Evolutionary conservation across 2,113 vertebrate genomes (phyloP).

Genomic region (Psilopsiagon aurifrons): DNA sequence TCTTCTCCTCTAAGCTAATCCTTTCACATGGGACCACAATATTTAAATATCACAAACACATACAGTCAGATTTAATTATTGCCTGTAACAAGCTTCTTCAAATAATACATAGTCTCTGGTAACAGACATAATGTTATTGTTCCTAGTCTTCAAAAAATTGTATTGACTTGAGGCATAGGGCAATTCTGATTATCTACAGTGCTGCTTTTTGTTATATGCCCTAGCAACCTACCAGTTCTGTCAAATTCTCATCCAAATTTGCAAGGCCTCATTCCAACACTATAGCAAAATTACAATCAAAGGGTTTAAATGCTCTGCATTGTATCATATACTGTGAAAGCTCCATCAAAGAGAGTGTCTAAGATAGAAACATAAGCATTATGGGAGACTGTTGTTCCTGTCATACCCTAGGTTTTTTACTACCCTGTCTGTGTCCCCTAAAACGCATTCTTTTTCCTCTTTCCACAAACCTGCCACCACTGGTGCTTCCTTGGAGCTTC

Average conservation of each 20-base stretch:
- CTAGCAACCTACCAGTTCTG: background rate
- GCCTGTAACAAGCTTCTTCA: background rate
- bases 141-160: background rate
- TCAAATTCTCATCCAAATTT: background rate
- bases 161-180: background rate
- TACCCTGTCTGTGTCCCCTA: background rate
- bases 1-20: background rate
- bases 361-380: background rate
- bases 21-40: background rate
- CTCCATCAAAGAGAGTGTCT: background rate
- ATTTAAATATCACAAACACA: background rate
- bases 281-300: background rate
- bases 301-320: background rate
- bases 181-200: background rate
- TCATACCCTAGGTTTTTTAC: background rate
- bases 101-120: background rate
- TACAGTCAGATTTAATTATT: background rate
- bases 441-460: background rate
- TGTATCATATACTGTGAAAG: background rate
- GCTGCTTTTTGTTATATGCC: background rate
- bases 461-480: fast-evolving
- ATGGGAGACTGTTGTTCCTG: background rate
- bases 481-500: background rate
- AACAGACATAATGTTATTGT: background rate
- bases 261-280: background rate